phyloP scores from a whole-genome alignment of 2,888 invertebrate genomes.

The Eilema caniola region DNA sequence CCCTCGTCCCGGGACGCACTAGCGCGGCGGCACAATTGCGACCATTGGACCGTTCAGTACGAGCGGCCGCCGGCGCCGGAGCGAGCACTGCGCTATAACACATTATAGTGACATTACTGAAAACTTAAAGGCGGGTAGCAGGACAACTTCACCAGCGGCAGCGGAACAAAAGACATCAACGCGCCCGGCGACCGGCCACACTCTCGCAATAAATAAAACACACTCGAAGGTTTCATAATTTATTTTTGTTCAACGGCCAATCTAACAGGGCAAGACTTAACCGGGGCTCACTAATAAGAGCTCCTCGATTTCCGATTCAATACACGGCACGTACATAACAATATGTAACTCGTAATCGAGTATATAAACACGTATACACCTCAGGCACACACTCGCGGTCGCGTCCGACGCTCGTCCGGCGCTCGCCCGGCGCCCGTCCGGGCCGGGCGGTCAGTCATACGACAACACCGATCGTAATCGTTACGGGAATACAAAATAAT shows the following conservation, averaged over 20 bases:
- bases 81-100: no score
- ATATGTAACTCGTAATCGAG: slow-evolving; percentile 33
- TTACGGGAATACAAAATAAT: slow-evolving; percentile 79
- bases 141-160: slow-evolving; percentile 3
- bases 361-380: slow-evolving; percentile 30
- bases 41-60: no score
- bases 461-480: slow-evolving; percentile 62
- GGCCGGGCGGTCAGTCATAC: slow-evolving; percentile 32
- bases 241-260: slow-evolving; percentile 74
- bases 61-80: no score
- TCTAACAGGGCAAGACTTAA: slow-evolving; percentile 72
- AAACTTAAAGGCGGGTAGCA: not conserved
- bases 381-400: slow-evolving; percentile 19
- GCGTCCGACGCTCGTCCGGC: slow-evolving; percentile 13
- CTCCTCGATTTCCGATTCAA: slow-evolving; percentile 23
- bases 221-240: slow-evolving; percentile 50
- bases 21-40: no score
- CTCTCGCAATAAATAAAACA: slow-evolving; percentile 35
- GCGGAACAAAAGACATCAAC: slow-evolving; percentile 70
- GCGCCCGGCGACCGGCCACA: slow-evolving; percentile 47
- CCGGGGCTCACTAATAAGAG: slow-evolving; percentile 38
- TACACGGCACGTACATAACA: slow-evolving; percentile 34
- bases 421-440: slow-evolving; percentile 8
- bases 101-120: no score
- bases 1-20: no score